These are phyloP conservation scores for Esox masquinongy DNA, from an alignment of 2,797 vertebrate genomes.

Conservation along the genomic window DNA sequence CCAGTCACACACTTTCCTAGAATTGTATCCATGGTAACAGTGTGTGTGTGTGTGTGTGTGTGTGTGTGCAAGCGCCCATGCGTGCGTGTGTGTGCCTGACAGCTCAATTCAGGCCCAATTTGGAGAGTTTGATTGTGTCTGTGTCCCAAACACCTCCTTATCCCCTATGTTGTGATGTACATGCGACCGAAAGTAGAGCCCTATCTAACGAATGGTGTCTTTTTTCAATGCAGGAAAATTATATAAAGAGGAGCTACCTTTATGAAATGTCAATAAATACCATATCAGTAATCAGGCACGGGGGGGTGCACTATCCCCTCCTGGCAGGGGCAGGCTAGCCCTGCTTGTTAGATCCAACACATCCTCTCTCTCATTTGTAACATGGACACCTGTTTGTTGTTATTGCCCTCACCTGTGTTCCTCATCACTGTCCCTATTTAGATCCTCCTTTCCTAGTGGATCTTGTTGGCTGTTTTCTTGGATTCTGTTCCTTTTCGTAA, in stretches of 20 bases:
- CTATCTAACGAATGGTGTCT: not conserved
- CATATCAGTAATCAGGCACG: not conserved
- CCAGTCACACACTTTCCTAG: constrained; percentile 28
- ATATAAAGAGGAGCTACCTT: constrained; percentile 49
- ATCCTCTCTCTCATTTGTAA: too few species aligned
- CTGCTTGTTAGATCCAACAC: too few species aligned
- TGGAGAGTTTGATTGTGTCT: not conserved
- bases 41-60: not conserved
- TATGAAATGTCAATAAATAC: constrained; percentile 46
- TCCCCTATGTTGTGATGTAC: not conserved
- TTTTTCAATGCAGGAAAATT: constrained; percentile 26
- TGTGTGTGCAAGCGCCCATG: constrained; percentile 12
- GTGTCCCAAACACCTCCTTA: not conserved
- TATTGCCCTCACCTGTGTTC: too few species aligned
- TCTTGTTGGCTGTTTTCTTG: too few species aligned
- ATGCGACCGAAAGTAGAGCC: not conserved
- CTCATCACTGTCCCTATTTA: too few species aligned
- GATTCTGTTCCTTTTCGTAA: too few species aligned
- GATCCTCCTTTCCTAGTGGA: too few species aligned
- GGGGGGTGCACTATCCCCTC: too few species aligned
- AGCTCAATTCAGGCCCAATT: too few species aligned
- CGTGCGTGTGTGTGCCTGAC: constrained; percentile 27
- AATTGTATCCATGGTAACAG: constrained; percentile 53
- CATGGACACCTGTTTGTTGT: too few species aligned
- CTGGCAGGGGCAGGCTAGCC: too few species aligned